Base-by-base conservation (phyloP, 2,888 invertebrate species). In the Drosophila seclusa region DNA sequence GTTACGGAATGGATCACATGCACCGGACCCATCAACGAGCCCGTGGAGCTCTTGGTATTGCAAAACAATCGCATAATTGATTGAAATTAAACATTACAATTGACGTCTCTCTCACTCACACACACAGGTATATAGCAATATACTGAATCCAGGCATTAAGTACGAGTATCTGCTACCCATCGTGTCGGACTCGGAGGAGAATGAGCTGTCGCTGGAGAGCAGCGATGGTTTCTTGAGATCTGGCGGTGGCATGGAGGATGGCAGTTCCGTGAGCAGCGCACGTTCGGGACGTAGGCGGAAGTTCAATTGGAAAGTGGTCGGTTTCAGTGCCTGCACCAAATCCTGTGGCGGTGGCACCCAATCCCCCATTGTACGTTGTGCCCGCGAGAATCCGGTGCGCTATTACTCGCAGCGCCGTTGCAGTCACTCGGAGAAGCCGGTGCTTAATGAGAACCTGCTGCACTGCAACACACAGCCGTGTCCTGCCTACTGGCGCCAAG, bases 111-210 rank as follows among this genome's bases (percentile, higher is more conserved):
- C 7, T 21, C 7, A 4, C 16, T 16, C 8, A 8, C 45, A 24
- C 24, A 13, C 59, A 29, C 93, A 98, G 97, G 95, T 98, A 77
- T 94, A 97, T 61, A 96, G 96, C 87, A 96, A 97, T 88, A 96
- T 97, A 92, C 94, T 95, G 73, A 98, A 98, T 94, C 96, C 97
- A 48, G 98, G 97, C 24, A 96, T 98, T 83, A 96, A 97, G 93
- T 98, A 98, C 93, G 97, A 98, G 92, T 98, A 97, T 92, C 95
- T 97, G 80, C 94, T 98, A 68, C 97, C 97, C 61, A 93, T 96
- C 70, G 93, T 74, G 55, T 92, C 91, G 92, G 94, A 93, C 73
- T 93, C 92, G 0, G 92, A 94, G 61, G 92, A 93, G 76, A 92
- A 91, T 77, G 92, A 92, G 52, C 68, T 92, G 55, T 83, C 92